Conservation (phyloP, 2,888 invertebrate species). For the Subacronicta megacephala region DNA sequence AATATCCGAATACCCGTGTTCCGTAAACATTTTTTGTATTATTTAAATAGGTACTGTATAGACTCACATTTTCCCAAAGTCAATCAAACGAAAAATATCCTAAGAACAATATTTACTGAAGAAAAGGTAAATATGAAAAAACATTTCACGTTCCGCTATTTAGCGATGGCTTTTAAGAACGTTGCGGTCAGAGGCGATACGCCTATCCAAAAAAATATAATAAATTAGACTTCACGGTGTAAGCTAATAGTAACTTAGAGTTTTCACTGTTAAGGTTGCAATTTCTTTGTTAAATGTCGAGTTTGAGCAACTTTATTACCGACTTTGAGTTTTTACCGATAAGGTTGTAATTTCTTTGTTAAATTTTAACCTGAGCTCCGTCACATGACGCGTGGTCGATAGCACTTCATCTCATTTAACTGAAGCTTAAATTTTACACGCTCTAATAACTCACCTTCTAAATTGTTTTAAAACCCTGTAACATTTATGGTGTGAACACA, state of each 20-base stretch:
- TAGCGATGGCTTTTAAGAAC: slow-evolving; percentile 45
- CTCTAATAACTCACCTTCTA: slow-evolving; percentile 53
- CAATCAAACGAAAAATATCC: slow-evolving; percentile 1
- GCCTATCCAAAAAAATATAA: slow-evolving; percentile 35
- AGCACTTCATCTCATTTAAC: slow-evolving; percentile 61
- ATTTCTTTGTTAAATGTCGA: slow-evolving; percentile 25
- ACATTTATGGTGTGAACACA: slow-evolving; percentile 38
- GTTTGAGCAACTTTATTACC: slow-evolving; percentile 50
- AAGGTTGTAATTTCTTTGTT: slow-evolving; percentile 31
- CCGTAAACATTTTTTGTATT: neutral
- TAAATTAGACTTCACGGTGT: slow-evolving; percentile 16
- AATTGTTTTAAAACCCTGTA: slow-evolving; percentile 38
- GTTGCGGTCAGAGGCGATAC: slow-evolving; percentile 47
- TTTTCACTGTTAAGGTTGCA: slow-evolving; percentile 15
- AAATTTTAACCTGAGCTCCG: no score
- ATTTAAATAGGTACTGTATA: neutral
- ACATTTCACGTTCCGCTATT: slow-evolving; percentile 36
- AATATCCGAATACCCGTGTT: neutral
- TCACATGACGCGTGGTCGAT: slow-evolving; percentile 55
- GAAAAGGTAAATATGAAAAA: slow-evolving; percentile 19
- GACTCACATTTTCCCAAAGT: slow-evolving; percentile 1
- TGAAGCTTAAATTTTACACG: slow-evolving; percentile 62
- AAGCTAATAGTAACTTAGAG: slow-evolving; percentile 16
- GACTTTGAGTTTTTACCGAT: neutral
- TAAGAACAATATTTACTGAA: slow-evolving; percentile 5